These are phyloP conservation scores for Mico argentatus DNA, from an alignment of 2,797 vertebrate species.

Conservation along the genomic window DNA sequence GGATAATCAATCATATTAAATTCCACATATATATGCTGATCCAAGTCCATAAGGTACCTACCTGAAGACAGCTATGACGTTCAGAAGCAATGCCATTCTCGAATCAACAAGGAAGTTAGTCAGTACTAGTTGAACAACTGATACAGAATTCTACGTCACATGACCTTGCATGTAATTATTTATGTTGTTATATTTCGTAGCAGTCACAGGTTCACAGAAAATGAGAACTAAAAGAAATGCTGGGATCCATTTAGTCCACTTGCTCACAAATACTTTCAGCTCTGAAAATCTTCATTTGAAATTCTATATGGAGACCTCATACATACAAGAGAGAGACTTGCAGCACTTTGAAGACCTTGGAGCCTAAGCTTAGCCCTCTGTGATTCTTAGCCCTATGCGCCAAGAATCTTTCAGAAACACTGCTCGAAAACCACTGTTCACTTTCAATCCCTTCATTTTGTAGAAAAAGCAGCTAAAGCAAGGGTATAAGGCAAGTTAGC, in stretches of 20 bases:
- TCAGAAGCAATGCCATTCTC: background rate
- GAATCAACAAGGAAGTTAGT: background rate
- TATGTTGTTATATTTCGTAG: background rate
- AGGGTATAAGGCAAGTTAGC: background rate
- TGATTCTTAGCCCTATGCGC: background rate
- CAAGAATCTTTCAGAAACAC: background rate
- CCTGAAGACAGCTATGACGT: background rate
- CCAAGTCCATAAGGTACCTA: background rate
- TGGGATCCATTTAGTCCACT: background rate
- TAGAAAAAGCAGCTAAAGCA: background rate
- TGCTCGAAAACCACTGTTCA: background rate
- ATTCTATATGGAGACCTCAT: background rate
- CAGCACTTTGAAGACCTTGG: background rate
- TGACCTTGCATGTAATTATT: background rate
- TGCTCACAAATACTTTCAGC: background rate
- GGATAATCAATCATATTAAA: background rate
- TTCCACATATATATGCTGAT: background rate
- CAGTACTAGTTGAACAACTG: background rate
- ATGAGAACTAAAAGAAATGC: background rate
- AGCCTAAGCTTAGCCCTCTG: background rate
- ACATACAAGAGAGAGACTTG: background rate
- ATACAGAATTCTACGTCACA: background rate
- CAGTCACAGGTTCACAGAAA: background rate
- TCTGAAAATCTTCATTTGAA: background rate
- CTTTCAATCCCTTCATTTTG: background rate